A percentile compares a stretch with the other conserved stretches of the same genome.
Conservation (phyloP, 1,140 invertebrate species). For the Drosophila punjabiensis region DNA sequence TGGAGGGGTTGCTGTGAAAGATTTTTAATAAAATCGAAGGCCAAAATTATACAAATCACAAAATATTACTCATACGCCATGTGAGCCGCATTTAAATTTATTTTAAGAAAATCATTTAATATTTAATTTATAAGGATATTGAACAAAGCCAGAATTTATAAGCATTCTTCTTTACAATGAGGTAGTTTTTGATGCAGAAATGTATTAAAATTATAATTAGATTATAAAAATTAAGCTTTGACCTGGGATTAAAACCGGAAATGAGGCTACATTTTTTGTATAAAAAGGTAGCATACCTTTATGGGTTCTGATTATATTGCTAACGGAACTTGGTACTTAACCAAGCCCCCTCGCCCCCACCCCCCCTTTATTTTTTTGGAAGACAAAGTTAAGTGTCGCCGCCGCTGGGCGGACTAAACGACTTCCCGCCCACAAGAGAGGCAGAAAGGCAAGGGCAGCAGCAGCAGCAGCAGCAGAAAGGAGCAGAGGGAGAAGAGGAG, state of each 20-base stretch:
- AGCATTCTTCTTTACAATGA: background rate
- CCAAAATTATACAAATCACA: background rate
- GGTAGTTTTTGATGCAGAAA: background rate
- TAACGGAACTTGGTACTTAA: background rate
- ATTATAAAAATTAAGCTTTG: background rate
- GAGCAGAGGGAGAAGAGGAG: conserved; percentile 3
- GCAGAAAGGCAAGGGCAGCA: conserved; percentile 5
- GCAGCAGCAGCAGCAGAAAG: background rate
- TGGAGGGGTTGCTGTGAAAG: background rate
- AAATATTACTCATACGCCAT: conserved; percentile 19
- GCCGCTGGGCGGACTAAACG: conserved; percentile 45
- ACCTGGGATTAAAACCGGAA: background rate
- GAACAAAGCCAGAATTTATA: background rate
- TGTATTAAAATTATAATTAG: background rate
- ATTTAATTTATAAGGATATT: background rate
- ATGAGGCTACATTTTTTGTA: background rate
- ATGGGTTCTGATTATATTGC: conserved; percentile 13
- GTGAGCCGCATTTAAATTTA: background rate
- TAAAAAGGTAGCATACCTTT: conserved; percentile 40
- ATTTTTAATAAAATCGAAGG: background rate
- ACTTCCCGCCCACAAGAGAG: conserved; percentile 27
- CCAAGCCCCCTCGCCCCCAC: too few relatives aligned
- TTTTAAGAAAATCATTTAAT: background rate
- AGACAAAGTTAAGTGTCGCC: conserved; percentile 25
- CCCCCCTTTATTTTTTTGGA: background rate